phyloP scores from a whole-genome alignment of 2,113 vertebrate species.

The Cyanoderma ruficeps region DNA sequence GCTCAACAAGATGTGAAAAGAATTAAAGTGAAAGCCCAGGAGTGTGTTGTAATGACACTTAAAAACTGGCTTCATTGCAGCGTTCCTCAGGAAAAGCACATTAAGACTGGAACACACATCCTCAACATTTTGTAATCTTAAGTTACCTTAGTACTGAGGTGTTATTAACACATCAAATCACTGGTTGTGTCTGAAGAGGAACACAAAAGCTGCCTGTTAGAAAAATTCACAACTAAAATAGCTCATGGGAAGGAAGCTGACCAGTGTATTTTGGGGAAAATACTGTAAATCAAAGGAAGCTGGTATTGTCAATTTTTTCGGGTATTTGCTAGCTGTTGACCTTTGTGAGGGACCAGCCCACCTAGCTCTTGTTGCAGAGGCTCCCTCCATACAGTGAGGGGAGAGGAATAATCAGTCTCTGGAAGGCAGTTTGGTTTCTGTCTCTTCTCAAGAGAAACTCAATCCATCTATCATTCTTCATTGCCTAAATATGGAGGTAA shows the following conservation, averaged over 20 bases:
- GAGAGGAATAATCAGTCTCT: not conserved
- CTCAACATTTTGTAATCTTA: conserved; percentile 8
- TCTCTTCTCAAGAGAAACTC: not conserved
- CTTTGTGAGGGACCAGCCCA: not conserved
- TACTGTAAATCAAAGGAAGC: not conserved
- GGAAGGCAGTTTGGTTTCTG: not conserved
- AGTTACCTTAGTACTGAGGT: not conserved
- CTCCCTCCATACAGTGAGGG: not conserved
- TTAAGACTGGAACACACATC: not conserved
- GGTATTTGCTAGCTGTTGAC: not conserved
- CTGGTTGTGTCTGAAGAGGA: not conserved
- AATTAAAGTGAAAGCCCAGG: conserved; percentile 36
- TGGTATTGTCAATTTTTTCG: not conserved
- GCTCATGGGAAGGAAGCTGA: not conserved
- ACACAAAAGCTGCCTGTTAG: not conserved
- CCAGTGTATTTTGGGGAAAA: conserved; percentile 9
- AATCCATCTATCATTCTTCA: not conserved
- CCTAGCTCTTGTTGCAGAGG: not conserved
- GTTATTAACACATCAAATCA: not conserved
- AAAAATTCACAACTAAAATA: not conserved
- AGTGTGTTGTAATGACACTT: conserved; percentile 3
- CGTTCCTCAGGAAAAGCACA: not conserved
- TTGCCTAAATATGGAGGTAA: not conserved
- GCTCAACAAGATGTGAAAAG: conserved; percentile 16
- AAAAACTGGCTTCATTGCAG: not conserved